These are phyloP conservation scores for Anastrepha obliqua DNA, from an alignment of 1,140 invertebrate genomes.

Conservation along the genomic window DNA sequence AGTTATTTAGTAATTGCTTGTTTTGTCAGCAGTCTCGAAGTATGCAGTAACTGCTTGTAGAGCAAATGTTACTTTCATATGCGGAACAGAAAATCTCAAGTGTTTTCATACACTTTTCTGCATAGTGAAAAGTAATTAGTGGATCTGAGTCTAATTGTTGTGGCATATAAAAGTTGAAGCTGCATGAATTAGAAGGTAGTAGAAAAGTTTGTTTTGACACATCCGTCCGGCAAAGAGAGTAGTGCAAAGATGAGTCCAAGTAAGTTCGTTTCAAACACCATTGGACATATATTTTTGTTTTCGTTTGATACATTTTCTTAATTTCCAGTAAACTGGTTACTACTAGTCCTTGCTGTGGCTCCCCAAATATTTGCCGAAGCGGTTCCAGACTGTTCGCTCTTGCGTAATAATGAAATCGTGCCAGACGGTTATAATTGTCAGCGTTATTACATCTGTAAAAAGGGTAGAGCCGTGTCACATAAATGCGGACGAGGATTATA, in stretches of 20 bases:
- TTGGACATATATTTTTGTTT: neutral
- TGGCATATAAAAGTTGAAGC: neutral
- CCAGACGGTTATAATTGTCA: neutral
- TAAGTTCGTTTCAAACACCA: neutral
- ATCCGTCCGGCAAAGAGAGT: constrained; percentile 34
- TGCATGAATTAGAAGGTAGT: neutral
- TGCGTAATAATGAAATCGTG: neutral
- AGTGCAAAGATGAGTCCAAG: constrained; percentile 27
- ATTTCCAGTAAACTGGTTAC: neutral
- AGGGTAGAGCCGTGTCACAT: neutral
- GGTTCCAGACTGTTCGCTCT: neutral
- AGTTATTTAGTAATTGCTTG: constrained; percentile 34
- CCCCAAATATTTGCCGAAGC: neutral
- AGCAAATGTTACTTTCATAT: neutral
- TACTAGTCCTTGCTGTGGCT: constrained; percentile 21
- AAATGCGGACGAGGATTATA: neutral
- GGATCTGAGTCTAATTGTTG: neutral
- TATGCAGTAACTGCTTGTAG: neutral
- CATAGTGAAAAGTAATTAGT: constrained; percentile 8
- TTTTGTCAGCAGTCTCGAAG: neutral
- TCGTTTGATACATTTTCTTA: neutral
- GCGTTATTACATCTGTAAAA: neutral
- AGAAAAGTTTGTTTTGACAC: neutral
- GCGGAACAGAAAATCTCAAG: constrained; percentile 38
- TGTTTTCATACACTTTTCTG: neutral